Base-by-base conservation (phyloP, 2,797 vertebrate genomes). In the Coregonus ussuriensis region DNA sequence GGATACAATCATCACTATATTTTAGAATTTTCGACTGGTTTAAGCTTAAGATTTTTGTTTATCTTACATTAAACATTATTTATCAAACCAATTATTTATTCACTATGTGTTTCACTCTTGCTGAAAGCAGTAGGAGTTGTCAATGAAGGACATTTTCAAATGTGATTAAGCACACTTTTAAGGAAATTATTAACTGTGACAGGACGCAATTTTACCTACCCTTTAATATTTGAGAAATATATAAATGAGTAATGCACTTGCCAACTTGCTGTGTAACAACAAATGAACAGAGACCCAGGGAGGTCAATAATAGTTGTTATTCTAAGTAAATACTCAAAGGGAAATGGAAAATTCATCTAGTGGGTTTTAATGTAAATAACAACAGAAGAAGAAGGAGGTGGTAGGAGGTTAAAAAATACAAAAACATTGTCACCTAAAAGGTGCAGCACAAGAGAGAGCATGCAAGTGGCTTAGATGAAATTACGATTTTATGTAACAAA, bases 391-490 rank as follows among this genome's bases (percentile, higher is more conserved):
- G 92, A 93, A 21, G 82, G 94, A 95, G 88, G 91, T 41, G 53
- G 71, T 14, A 84, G 84, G 88, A 85, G 75, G 87, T 87, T 91
- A 89, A 92, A 90, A 88, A 88, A 91, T 82, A 91, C 93, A 91
- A 93, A 93, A 92, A 93, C 91, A 94, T 92, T 93, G 93, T 90
- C 92, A 95, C 93, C 94, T 94, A 92, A 87, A 91, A 91, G 86
- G 91, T 94, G 92, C 93, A 93, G 90, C 93, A 94, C 91, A 95
- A 96, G 89, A 94, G 89, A 94, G 93, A 95, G 96, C 98, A 99
- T 99, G 98, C 98, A 99, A 88, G 95, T 98, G 96, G 93, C 93
- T 96, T 94, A 94, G 95, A 97, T 97, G 97, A 96, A 93, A 95
- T 95, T 95, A 94, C 91, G 90, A 95, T 95, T 95, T 94, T 95